Evolutionary conservation across 2,888 invertebrate genomes (phyloP).

Genomic region (Xanthorhoe designata): DNA sequence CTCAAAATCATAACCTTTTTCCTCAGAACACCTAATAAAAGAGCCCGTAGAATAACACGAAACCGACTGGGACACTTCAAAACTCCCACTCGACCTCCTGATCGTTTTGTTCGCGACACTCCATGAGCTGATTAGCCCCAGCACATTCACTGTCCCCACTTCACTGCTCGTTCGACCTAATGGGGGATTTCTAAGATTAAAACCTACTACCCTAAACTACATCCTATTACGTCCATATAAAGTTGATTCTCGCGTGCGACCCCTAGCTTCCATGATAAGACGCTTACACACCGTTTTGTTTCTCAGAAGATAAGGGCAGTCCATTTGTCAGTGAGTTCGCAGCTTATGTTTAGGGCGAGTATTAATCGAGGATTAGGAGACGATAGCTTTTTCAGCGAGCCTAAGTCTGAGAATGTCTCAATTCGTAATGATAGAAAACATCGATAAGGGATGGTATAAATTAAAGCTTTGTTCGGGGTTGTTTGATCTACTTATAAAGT

Average conservation of each 20-base stretch:
- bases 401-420: neutral
- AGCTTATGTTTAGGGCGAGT: constrained; percentile 38
- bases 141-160: constrained; percentile 45
- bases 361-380: constrained; percentile 36
- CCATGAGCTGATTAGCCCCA: constrained; percentile 42
- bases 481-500: too few relatives aligned
- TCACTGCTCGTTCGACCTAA: constrained; percentile 43
- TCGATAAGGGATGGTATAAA: neutral
- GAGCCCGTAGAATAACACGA: neutral
- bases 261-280: constrained; percentile 36
- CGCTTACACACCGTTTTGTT: constrained; percentile 43
- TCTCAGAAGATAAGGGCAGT: constrained; percentile 40
- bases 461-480: neutral
- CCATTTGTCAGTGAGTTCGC: constrained; percentile 42
- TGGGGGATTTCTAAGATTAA: constrained; percentile 45
- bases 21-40: neutral
- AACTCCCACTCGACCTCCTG: constrained; percentile 17
- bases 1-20: neutral
- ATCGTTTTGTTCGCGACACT: constrained; percentile 34
- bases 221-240: constrained; percentile 10
- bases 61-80: constrained; percentile 5
- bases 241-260: constrained; percentile 13
- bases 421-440: neutral
- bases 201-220: neutral
- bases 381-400: constrained; percentile 21